Evolutionary conservation across 2,888 invertebrate species (phyloP).

Genomic region (Clivina fossor): DNA sequence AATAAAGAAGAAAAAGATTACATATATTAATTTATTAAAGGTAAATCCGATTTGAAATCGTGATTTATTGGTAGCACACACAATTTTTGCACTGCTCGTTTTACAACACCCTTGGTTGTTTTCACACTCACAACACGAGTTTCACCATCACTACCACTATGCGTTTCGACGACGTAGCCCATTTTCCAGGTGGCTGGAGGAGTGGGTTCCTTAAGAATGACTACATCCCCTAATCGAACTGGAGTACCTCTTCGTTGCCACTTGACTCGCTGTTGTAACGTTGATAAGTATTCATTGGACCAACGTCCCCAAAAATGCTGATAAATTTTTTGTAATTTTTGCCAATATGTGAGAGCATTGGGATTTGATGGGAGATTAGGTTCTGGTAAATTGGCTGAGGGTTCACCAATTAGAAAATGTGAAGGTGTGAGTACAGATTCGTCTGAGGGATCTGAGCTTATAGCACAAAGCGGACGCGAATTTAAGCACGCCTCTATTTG

Average conservation of each 20-base stretch:
- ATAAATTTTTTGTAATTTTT: background rate
- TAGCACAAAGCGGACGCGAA: constrained; percentile 32
- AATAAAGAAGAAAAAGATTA: too few relatives aligned
- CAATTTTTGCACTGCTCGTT: background rate
- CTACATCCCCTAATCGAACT: background rate
- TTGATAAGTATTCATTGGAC: background rate
- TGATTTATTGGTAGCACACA: too few relatives aligned
- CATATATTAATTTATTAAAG: too few relatives aligned
- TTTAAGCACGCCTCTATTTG: constrained; percentile 36
- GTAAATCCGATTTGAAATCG: too few relatives aligned
- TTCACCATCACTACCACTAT: constrained; percentile 9
- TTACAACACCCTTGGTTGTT: background rate
- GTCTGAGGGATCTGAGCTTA: constrained; percentile 37
- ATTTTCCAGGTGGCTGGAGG: background rate
- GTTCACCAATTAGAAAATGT: constrained; percentile 33
- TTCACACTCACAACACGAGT: background rate
- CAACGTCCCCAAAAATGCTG: constrained; percentile 1
- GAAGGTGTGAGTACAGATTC: constrained; percentile 29
- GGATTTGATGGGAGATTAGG: background rate
- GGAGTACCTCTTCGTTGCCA: background rate
- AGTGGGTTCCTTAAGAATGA: background rate
- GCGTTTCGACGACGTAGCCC: constrained; percentile 2
- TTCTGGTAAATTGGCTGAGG: constrained; percentile 25
- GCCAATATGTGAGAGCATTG: constrained; percentile 1
- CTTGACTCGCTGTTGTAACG: constrained; percentile 2